Evolutionary conservation across 2,888 invertebrate species (phyloP).

Genomic region (Caenorhabditis macrosperma): DNA sequence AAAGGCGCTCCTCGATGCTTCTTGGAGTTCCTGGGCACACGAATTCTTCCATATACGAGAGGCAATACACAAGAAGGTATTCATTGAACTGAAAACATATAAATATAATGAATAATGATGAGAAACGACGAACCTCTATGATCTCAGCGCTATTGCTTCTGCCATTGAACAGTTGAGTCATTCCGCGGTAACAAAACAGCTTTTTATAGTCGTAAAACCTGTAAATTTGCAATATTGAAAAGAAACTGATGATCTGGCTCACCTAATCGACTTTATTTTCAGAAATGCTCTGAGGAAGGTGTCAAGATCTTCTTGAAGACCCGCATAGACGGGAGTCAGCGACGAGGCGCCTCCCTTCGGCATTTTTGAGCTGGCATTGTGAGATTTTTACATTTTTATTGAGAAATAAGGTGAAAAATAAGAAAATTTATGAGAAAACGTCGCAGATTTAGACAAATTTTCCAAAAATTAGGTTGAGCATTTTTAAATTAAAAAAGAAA

Average conservation of each 20-base stretch:
- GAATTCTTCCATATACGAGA: slow-evolving; percentile 32
- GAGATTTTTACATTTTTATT: background rate
- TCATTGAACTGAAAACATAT: slow-evolving; percentile 47
- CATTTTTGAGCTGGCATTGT: slow-evolving; percentile 24
- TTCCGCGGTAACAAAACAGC: slow-evolving; percentile 21
- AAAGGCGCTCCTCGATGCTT: slow-evolving; percentile 37
- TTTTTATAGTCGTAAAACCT: slow-evolving; percentile 38
- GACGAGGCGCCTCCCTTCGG: slow-evolving; percentile 53
- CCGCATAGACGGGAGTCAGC: slow-evolving; percentile 41
- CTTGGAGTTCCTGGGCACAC: slow-evolving; percentile 1
- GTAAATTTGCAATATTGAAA: background rate
- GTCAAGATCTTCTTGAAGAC: slow-evolving; percentile 44
- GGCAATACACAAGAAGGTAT: slow-evolving; percentile 26
- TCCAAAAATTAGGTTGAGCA: background rate
- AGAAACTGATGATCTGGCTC: background rate
- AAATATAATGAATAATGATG: background rate
- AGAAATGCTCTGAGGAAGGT: slow-evolving; percentile 24
- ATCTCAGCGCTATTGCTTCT: slow-evolving; percentile 44
- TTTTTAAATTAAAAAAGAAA: background rate
- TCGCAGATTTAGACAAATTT: background rate
- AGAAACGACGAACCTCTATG: slow-evolving; percentile 32
- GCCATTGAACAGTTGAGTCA: slow-evolving; percentile 38
- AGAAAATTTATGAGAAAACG: background rate
- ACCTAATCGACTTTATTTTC: background rate
- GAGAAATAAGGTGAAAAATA: background rate